Conservation (phyloP, 1,140 invertebrate genomes). For the Choristoneura fumiferana region DNA sequence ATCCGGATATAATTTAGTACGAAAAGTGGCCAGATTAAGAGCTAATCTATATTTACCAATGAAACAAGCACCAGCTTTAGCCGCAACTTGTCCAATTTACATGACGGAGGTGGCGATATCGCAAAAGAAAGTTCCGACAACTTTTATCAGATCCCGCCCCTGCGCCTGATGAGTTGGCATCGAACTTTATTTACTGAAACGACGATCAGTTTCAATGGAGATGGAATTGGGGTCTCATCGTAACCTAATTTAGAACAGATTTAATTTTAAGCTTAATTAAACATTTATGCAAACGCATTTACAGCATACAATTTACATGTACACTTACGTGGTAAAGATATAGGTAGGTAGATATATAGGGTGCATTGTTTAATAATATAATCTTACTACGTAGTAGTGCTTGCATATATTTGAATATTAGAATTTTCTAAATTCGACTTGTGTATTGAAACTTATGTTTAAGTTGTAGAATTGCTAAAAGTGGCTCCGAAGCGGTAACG, state of each 20-base stretch:
- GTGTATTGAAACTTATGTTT: no score
- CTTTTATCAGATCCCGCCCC: constrained; percentile 70
- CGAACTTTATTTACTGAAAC: constrained; percentile 65
- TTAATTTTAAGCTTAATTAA: neutral
- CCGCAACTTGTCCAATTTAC: constrained; percentile 72
- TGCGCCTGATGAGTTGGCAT: constrained; percentile 67
- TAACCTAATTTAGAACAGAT: constrained; percentile 12
- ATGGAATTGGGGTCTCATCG: constrained; percentile 34
- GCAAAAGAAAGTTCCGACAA: constrained; percentile 70
- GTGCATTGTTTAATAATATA: no score
- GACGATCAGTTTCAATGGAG: constrained; percentile 50
- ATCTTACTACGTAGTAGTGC: no score
- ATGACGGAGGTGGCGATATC: constrained; percentile 73
- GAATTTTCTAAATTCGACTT: no score
- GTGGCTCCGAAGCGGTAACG: no score
- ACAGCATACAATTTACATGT: no score
- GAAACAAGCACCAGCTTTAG: constrained; percentile 58
- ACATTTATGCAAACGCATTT: no score
- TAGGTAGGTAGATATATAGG: no score
- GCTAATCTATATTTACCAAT: constrained; percentile 65
- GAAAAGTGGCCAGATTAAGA: constrained; percentile 58
- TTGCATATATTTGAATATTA: no score
- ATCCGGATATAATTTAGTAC: constrained; percentile 57
- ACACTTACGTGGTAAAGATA: no score
- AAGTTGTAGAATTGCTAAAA: no score